Base-by-base conservation (phyloP, 2,113 vertebrate species). In the Tauraco erythrolophus region DNA sequence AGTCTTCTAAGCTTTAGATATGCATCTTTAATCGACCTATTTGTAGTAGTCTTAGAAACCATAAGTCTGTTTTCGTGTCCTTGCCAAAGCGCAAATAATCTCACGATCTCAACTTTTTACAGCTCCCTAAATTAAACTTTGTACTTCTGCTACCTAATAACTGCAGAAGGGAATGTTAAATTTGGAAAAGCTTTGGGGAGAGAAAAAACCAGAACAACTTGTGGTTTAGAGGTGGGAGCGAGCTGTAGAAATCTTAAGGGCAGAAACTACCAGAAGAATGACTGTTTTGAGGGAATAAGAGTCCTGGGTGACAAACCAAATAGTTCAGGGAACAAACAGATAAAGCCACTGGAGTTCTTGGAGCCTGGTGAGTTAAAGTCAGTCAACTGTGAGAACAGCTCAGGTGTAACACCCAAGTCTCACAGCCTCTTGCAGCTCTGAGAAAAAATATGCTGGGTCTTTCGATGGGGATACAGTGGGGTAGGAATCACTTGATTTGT, bases 111-210 rank as follows among this genome's bases (percentile, higher is more conserved):
- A 75, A 60, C 51, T 86, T 74, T 62, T 93, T 92, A 51, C 10
- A 77, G 64, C 72, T 95, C 60, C 30, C 31, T 89, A 86, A 88
- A 92, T 93, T 88, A 94, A 92, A 88, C 71, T 90, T 93, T 17
- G 5, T 96, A 68, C 27, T 92, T 88, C 46, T 90, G 41, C 46
- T 90, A 50, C 71, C 65, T 88, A 46, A 43, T 92, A 84, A 71
- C 33, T 81, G 54, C 64, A 66, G 75, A 86, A 80, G 28, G 51
- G 51, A 88, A 75, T 51, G 79, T 89, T 94, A 84, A 68, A 92
- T 81, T 95, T 87, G 79, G 41, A 78, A 53, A 60, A 76, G 50
- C 31, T 2, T 10, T 83, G 50, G 53, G 84, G 54, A 77, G 58
- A 69, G 50, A 66, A 88, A 92, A 75, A 75, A 85, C 6, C 72